Conservation (phyloP, 2,888 invertebrate genomes). For the Ennomos fuscantarius region DNA sequence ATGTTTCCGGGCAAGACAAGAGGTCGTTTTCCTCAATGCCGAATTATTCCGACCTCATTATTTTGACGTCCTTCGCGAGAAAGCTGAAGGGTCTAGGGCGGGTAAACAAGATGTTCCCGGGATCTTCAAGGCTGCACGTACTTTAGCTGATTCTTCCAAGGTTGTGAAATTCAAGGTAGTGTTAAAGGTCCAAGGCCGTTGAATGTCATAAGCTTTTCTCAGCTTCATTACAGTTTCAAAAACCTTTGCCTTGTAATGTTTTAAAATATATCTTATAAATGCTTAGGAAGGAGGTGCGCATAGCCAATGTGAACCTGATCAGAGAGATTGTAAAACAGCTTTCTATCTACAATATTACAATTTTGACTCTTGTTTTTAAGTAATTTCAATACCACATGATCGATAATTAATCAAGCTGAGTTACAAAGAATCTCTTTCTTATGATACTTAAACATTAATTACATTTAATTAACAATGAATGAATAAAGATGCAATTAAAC, state of each 20-base stretch:
- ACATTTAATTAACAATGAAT: too few relatives aligned
- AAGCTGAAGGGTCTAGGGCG: slow-evolving; percentile 41
- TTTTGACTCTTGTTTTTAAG: slow-evolving; percentile 9
- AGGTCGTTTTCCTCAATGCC: slow-evolving; percentile 36
- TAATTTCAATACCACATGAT: slow-evolving; percentile 4
- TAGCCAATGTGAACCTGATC: too few relatives aligned
- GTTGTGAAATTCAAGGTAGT: too few relatives aligned
- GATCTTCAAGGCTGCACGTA: slow-evolving; percentile 44
- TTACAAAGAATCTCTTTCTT: slow-evolving; percentile 3
- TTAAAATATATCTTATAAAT: too few relatives aligned
- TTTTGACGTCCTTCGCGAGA: slow-evolving; percentile 37
- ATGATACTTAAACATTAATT: too few relatives aligned
- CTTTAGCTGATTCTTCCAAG: not conserved
- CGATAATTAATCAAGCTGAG: slow-evolving; percentile 1
- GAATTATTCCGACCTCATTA: slow-evolving; percentile 39
- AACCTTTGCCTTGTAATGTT: too few relatives aligned
- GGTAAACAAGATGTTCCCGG: slow-evolving; percentile 46
- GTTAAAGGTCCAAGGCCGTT: too few relatives aligned
- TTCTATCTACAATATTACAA: not conserved
- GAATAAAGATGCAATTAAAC: too few relatives aligned
- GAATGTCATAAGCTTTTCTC: too few relatives aligned
- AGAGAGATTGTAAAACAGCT: slow-evolving; percentile 9
- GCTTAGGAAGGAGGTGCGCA: too few relatives aligned
- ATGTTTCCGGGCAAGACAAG: slow-evolving; percentile 26
- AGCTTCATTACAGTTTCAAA: too few relatives aligned